phyloP scores from a whole-genome alignment of 1,140 invertebrate species.

The Nephotettix cincticeps region DNA sequence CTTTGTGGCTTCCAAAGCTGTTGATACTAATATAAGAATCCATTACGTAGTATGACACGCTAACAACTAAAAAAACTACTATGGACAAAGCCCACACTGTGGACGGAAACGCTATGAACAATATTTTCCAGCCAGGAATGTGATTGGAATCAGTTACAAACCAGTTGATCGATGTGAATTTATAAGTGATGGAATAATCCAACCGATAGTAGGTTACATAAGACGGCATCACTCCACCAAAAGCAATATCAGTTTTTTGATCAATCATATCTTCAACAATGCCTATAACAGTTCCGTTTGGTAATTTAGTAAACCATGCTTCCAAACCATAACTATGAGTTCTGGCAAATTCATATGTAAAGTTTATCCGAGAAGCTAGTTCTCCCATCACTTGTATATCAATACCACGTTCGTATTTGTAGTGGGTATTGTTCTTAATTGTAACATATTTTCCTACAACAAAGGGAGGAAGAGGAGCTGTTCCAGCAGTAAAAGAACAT shows the following conservation, averaged over 20 bases:
- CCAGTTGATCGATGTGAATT: slow-evolving; percentile 2
- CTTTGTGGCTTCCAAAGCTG: not conserved
- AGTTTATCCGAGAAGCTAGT: not conserved
- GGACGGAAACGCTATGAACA: not conserved
- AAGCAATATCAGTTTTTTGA: not conserved
- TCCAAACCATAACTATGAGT: not conserved
- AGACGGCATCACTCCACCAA: not conserved
- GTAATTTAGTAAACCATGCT: not conserved
- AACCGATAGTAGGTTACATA: not conserved
- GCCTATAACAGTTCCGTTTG: not conserved
- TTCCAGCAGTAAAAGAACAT: not conserved
- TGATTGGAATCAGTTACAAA: not conserved
- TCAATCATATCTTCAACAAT: not conserved
- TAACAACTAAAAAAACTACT: not conserved
- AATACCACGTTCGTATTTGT: not conserved
- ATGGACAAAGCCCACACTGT: not conserved
- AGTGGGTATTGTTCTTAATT: not conserved
- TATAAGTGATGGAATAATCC: not conserved
- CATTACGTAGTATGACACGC: not conserved
- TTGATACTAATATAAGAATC: not conserved
- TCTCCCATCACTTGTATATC: not conserved
- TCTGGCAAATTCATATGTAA: not conserved
- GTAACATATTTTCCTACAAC: not conserved
- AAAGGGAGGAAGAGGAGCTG: not conserved
- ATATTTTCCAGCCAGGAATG: not conserved